Conservation (phyloP, 1,140 invertebrate species). For the Drosophila rhopaloa region DNA sequence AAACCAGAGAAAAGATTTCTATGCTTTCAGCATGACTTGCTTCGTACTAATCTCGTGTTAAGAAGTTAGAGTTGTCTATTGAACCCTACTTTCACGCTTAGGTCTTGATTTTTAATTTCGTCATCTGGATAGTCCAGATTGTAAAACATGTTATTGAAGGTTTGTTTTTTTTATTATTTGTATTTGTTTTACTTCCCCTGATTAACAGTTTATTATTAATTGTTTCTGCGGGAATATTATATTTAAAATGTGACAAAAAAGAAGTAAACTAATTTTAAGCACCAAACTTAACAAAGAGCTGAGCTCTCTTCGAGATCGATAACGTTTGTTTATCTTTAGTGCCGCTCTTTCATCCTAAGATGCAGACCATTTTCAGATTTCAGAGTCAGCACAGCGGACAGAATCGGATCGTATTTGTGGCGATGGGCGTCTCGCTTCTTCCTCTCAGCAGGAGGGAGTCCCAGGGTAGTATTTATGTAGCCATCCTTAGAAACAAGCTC, state of each 20-base stretch:
- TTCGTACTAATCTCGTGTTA: too few relatives aligned
- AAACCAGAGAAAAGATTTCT: not conserved
- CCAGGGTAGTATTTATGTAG: conserved; percentile 61
- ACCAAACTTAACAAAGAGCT: conserved; percentile 2
- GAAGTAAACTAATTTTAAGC: not conserved
- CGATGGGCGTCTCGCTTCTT: conserved; percentile 34
- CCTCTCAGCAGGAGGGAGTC: conserved; percentile 32
- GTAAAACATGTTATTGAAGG: conserved; percentile 5
- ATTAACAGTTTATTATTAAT: conserved; percentile 29
- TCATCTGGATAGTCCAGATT: not conserved
- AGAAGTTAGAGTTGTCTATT: too few relatives aligned
- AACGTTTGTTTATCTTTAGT: not conserved
- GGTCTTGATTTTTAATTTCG: too few relatives aligned
- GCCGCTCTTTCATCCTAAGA: conserved; percentile 61
- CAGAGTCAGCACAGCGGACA: conserved; percentile 69
- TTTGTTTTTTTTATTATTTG: conserved; percentile 8
- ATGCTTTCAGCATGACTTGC: conserved; percentile 10
- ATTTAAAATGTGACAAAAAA: not conserved
- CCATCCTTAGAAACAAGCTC: conserved; percentile 70
- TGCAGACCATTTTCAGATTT: conserved; percentile 78
- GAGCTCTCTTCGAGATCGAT: not conserved
- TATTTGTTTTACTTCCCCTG: conserved; percentile 5
- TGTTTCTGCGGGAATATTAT: not conserved
- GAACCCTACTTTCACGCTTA: too few relatives aligned
- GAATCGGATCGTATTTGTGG: conserved; percentile 75